phyloP scores from a whole-genome alignment of 2,888 invertebrate species.

The Perdita meconis region DNA sequence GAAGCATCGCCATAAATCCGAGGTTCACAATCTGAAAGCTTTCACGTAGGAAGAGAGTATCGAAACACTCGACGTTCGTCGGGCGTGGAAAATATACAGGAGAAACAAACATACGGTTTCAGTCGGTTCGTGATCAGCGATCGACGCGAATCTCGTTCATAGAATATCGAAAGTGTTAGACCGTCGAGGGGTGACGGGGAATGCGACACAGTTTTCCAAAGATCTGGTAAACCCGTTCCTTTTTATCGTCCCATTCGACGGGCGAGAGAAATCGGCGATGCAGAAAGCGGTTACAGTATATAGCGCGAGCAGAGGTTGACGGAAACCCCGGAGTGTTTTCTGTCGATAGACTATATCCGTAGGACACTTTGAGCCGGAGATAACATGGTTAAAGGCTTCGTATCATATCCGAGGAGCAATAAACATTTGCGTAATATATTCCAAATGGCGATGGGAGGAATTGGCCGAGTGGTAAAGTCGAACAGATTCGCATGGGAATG shows the following conservation, averaged over 20 bases:
- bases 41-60: background rate
- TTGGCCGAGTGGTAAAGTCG: background rate
- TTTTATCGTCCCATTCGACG: background rate
- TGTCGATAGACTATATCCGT: constrained; percentile 42
- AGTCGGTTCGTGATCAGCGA: background rate
- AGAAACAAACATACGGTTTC: background rate
- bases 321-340: constrained; percentile 25
- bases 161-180: constrained; percentile 26
- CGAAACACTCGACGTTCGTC: background rate
- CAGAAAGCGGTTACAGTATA: constrained; percentile 35
- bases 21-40: background rate
- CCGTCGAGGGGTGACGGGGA: constrained; percentile 1
- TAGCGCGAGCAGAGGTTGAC: constrained; percentile 9
- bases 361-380: constrained; percentile 7
- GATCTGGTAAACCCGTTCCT: background rate
- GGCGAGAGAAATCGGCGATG: constrained; percentile 24
- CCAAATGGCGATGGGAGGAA: constrained; percentile 1
- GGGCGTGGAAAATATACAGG: background rate
- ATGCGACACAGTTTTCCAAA: constrained; percentile 26
- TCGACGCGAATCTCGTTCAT: constrained; percentile 23
- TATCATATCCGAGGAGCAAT: constrained; percentile 24
- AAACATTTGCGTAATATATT: constrained; percentile 26
- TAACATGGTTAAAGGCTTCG: constrained; percentile 20
- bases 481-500: background rate
- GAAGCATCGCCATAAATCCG: background rate